A percentile compares a stretch with the other conserved stretches of the same genome.
phyloP scores from a whole-genome alignment of 2,797 vertebrate genomes.

The Enteromius radiatus region DNA sequence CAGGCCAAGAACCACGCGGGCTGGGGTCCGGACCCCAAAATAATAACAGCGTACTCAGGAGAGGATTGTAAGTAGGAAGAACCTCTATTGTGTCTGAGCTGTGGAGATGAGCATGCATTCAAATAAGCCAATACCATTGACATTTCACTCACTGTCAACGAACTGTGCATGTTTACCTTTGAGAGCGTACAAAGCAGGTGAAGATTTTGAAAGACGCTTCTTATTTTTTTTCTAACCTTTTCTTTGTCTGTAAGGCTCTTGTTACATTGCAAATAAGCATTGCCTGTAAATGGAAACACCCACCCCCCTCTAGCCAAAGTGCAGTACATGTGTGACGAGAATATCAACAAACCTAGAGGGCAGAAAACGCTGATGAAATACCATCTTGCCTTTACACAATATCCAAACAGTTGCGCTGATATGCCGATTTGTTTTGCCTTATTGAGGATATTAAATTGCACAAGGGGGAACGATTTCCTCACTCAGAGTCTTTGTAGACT shows the following conservation, averaged over 20 bases:
- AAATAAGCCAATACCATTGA: constrained; percentile 39
- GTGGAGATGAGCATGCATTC: constrained; percentile 36
- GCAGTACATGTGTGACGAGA: constrained; percentile 35
- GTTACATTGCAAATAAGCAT: constrained; percentile 39
- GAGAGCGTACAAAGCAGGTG: constrained; percentile 25
- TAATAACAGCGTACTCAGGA: constrained; percentile 87
- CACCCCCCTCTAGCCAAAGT: background rate
- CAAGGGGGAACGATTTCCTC: constrained; percentile 46
- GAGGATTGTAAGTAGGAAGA: constrained; percentile 88
- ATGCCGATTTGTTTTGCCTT: constrained; percentile 49
- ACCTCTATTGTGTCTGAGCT: constrained; percentile 23
- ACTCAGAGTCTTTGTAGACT: constrained; percentile 44
- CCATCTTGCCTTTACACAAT: constrained; percentile 44
- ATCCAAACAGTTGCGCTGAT: constrained; percentile 24
- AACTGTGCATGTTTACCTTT: constrained; percentile 34
- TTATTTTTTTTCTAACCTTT: constrained; percentile 16
- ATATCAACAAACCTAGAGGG: constrained; percentile 44
- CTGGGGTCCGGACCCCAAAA: constrained; percentile 85
- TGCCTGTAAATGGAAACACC: constrained; percentile 23
- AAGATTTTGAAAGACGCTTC: constrained; percentile 11
- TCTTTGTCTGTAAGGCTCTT: constrained; percentile 34
- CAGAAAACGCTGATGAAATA: constrained; percentile 51
- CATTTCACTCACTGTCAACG: constrained; percentile 48
- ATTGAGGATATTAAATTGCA: constrained; percentile 57
- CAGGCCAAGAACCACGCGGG: constrained; percentile 89